These are phyloP conservation scores for Drosophila pegasa DNA, from an alignment of 2,888 invertebrate species.

Conservation along the genomic window DNA sequence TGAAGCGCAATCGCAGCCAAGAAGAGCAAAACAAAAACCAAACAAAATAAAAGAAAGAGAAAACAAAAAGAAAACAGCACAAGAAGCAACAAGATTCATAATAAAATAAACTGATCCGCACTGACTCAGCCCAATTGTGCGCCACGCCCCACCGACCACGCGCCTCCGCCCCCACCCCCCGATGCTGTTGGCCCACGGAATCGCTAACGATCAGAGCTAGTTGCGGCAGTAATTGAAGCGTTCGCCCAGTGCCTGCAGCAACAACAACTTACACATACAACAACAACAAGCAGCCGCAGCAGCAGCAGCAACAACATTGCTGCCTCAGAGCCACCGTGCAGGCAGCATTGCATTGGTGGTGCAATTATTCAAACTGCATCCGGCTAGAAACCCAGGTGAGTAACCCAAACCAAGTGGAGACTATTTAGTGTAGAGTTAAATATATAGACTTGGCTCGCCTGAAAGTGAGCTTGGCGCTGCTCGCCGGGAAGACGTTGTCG, in stretches of 20 bases:
- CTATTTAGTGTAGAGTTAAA: neutral
- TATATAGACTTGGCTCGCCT: too few species aligned
- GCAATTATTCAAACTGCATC: conserved; percentile 68
- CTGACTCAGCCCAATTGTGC: conserved; percentile 35
- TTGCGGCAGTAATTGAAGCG: conserved; percentile 6
- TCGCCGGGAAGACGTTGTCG: too few species aligned
- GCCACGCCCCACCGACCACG: neutral
- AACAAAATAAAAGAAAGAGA: conserved; percentile 24
- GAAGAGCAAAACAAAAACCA: conserved; percentile 19
- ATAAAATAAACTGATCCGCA: conserved; percentile 37
- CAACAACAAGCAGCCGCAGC: neutral
- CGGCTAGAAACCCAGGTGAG: conserved; percentile 72
- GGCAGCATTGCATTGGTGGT: conserved; percentile 45
- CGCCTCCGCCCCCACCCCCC: neutral
- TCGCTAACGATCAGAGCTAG: conserved; percentile 4
- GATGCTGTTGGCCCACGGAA: conserved; percentile 35
- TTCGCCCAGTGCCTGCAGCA: neutral
- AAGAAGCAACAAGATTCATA: conserved; percentile 36
- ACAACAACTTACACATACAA: neutral
- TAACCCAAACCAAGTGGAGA: neutral
- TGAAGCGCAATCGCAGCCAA: conserved; percentile 55
- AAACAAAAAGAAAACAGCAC: conserved; percentile 5
- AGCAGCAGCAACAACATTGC: neutral
- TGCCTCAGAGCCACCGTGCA: conserved; percentile 42
- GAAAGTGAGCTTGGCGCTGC: too few species aligned